Conservation (phyloP, 30 jellyfish, hydroid and myxozoan genomes). For the Turritopsis rubra region DNA sequence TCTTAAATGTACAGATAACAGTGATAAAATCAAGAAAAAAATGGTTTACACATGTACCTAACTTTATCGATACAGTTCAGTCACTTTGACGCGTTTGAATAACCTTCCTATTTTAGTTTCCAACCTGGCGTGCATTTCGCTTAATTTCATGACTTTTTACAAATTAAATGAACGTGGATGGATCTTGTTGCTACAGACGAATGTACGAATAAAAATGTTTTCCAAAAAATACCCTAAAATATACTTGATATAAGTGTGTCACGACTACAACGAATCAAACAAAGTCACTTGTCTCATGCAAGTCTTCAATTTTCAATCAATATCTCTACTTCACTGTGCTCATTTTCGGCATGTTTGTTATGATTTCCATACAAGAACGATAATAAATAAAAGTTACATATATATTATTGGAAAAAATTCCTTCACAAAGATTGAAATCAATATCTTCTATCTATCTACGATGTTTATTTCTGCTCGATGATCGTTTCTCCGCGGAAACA, state of each 20-base stretch:
- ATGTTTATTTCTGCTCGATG: not conserved
- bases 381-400: too few species aligned
- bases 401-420: not conserved
- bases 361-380: not conserved
- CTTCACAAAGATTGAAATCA: not conserved
- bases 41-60: too few species aligned
- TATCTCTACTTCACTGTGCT: not conserved
- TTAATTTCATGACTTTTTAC: too few species aligned
- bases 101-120: too few species aligned
- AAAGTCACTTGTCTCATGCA: not conserved
- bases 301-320: not conserved
- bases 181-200: too few species aligned
- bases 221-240: not conserved
- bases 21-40: too few species aligned
- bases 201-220: not conserved
- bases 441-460: not conserved
- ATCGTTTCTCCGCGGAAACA: conserved; percentile 12
- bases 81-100: too few species aligned
- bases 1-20: too few species aligned
- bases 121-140: too few species aligned
- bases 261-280: not conserved
- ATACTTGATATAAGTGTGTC: not conserved
- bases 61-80: too few species aligned
- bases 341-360: not conserved
- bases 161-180: not conserved